Conservation (phyloP, 1,140 invertebrate species). For the Potamilus streckersoni region DNA sequence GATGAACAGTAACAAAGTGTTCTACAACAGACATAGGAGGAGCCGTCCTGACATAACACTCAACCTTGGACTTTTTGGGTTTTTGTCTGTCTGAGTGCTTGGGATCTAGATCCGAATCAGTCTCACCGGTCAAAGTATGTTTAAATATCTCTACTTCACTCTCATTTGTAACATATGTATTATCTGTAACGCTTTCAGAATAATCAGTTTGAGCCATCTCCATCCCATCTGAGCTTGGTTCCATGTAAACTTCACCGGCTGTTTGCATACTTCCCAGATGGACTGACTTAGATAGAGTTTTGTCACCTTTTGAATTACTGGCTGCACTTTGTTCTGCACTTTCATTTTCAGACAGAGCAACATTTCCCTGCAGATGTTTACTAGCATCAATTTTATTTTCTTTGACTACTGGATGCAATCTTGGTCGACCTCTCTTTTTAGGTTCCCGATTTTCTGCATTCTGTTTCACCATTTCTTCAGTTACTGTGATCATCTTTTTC, state of each 20-base stretch:
- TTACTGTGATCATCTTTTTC: slow-evolving; percentile 45
- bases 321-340: neutral
- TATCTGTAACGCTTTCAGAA: neutral
- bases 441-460: neutral
- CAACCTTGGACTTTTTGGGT: slow-evolving; percentile 20
- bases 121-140: neutral
- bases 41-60: slow-evolving; percentile 41
- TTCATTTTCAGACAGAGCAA: neutral
- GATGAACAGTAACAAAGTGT: slow-evolving; percentile 52
- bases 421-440: slow-evolving; percentile 4
- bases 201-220: neutral
- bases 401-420: slow-evolving; percentile 4
- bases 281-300: neutral
- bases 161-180: neutral
- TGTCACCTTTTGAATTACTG: neutral
- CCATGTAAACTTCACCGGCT: neutral
- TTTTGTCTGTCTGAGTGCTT: slow-evolving; percentile 1
- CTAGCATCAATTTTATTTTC: slow-evolving; percentile 7
- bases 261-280: neutral
- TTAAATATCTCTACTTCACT: neutral
- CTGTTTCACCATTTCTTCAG: slow-evolving; percentile 22
- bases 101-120: neutral
- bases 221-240: neutral
- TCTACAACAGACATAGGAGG: slow-evolving; percentile 40
- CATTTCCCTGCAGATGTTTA: neutral